Base-by-base conservation (phyloP, 1,140 invertebrate genomes). In the Sogatella furcifera region DNA sequence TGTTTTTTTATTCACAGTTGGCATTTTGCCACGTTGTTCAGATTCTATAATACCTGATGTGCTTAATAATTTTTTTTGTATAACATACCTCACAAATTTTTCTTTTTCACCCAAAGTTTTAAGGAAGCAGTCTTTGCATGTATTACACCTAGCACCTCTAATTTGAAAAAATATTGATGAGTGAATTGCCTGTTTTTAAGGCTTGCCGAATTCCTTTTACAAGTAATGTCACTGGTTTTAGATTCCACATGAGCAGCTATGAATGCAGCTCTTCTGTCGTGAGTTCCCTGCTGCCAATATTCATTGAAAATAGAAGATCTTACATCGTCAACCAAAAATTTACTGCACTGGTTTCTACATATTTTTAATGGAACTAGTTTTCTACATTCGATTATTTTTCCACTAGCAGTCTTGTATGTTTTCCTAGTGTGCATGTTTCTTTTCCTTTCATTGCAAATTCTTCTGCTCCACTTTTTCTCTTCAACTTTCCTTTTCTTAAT, bases 21-120 rank as follows among this genome's bases (percentile, higher is more conserved):
- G 31, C 22, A 44, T 41, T n/a, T 46, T 43, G n/a, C 19, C 56
- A n/a, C 56, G n/a, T 22, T 46, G n/a, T n/a, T 58, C 56, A 22
- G 15, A 19, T 42, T 13, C 15, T 5, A 19, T 58, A 58, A n/a
- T 58, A 21, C 19, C 24, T 15, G 38, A 38, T 43, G 13, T 46
- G 28, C 19, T 44, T 44, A 9, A 15, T 34, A 19, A 57, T 42
- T 57, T 42, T 13, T 58, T 31, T 22, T 44, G 9, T 22, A 58
- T 10, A 49, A 14, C 15, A 22, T 15, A 10, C 14, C 11, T 19
- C 6, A 49, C 14, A 49, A 49, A 49, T 17, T 15, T 49, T 15
- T 49, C 15, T 13, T 17, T 49, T 22, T 49, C 46, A 49, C 14
- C 46, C 8, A 49, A 22, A 11, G 46, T 49, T 49, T 49, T 49